phyloP scores from a whole-genome alignment of 2,113 vertebrate species.

The Engraulis encrasicolus region DNA sequence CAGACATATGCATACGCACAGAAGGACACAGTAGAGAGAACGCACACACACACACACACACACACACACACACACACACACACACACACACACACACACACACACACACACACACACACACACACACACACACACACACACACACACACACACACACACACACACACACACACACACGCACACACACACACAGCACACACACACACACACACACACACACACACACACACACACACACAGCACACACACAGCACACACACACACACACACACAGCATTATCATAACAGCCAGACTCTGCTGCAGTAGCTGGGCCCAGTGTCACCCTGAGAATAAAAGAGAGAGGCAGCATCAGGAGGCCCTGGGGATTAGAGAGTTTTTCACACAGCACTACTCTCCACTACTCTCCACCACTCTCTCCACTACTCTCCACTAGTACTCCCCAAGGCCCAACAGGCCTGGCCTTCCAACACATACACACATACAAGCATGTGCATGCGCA shows the following conservation, averaged over 20 bases:
- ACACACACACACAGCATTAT: slow-evolving; percentile 61
- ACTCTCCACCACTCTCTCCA: too few relatives aligned
- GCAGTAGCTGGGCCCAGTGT: slow-evolving; percentile 53
- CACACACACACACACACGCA: background rate
- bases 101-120: slow-evolving; percentile 47
- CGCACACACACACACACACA: background rate
- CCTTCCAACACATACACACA: slow-evolving; percentile 27
- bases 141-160: slow-evolving; percentile 38
- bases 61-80: background rate
- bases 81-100: slow-evolving; percentile 18
- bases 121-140: slow-evolving; percentile 22
- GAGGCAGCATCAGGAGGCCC: slow-evolving; percentile 55
- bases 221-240: background rate
- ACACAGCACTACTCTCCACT: slow-evolving; percentile 59
- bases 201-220: slow-evolving; percentile 44
- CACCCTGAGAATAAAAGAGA: slow-evolving; percentile 60
- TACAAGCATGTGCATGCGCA: background rate
- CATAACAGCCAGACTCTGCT: slow-evolving; percentile 74
- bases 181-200: background rate
- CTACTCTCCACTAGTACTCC: too few relatives aligned
- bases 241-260: background rate
- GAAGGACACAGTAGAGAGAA: too few relatives aligned
- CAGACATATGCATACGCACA: background rate
- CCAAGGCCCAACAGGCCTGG: slow-evolving; percentile 51
- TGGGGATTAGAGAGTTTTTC: slow-evolving; percentile 72